phyloP scores from a whole-genome alignment of 2,888 invertebrate genomes.

The Malacosoma neustria region DNA sequence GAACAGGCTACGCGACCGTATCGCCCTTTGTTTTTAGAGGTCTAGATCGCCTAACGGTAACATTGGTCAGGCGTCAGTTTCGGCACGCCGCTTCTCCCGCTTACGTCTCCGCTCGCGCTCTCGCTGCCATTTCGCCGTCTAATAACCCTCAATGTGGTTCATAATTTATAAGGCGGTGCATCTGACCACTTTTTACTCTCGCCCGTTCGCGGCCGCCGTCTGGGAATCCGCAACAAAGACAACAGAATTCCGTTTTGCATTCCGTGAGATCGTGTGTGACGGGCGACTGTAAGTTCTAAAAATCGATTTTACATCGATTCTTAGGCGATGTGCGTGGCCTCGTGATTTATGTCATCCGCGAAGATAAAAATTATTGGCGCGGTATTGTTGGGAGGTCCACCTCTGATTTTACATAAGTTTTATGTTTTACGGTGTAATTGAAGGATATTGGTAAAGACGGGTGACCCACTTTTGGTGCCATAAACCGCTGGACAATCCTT shows the following conservation, averaged over 20 bases:
- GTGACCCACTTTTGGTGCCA: constrained; percentile 57
- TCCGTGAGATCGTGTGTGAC: constrained; percentile 50
- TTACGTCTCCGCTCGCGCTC: constrained; percentile 14
- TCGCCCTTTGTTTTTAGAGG: constrained; percentile 53
- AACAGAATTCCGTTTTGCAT: constrained; percentile 66
- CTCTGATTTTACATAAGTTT: constrained; percentile 7
- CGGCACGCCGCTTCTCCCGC: constrained; percentile 18
- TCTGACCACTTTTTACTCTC: constrained; percentile 63
- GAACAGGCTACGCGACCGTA: constrained; percentile 45
- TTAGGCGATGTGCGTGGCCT: constrained; percentile 17
- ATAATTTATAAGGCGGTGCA: constrained; percentile 61
- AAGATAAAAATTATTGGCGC: constrained; percentile 15
- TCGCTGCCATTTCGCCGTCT: too few species aligned
- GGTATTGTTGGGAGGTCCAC: constrained; percentile 4
- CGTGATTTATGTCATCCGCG: not conserved
- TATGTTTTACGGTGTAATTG: constrained; percentile 13
- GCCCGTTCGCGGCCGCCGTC: constrained; percentile 46
- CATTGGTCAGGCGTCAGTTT: constrained; percentile 33
- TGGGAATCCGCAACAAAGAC: constrained; percentile 71
- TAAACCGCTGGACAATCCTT: constrained; percentile 58
- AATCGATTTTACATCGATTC: constrained; percentile 33
- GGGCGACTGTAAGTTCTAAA: constrained; percentile 40
- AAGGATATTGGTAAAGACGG: constrained; percentile 14
- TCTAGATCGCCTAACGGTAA: constrained; percentile 59
- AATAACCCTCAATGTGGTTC: constrained; percentile 48